Conservation (phyloP, 92 coral and sea anemone genomes). For the Bergia puertoricense region DNA sequence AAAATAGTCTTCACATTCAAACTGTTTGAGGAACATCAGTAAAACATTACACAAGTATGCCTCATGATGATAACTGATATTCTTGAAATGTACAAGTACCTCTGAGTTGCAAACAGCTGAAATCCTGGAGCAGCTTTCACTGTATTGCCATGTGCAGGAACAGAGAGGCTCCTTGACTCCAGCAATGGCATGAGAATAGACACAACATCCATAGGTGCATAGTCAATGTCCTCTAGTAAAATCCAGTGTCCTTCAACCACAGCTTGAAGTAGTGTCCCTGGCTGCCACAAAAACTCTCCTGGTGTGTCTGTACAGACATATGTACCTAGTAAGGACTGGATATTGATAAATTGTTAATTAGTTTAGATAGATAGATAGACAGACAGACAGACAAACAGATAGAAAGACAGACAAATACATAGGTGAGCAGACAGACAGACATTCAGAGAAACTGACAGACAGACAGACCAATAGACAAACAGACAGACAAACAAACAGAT, state of each 20-base stretch:
- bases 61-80: neutral
- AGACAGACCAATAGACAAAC: too few relatives aligned
- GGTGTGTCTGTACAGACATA: constrained; percentile 93
- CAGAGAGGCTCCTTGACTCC: constrained; percentile 82
- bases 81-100: constrained; percentile 49
- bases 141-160: constrained; percentile 93
- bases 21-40: too few relatives aligned
- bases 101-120: constrained; percentile 97
- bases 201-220: constrained; percentile 96
- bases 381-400: too few relatives aligned
- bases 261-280: constrained; percentile 90
- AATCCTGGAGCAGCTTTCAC: constrained; percentile 91
- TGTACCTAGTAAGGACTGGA: constrained; percentile 88
- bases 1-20: too few relatives aligned
- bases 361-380: too few relatives aligned
- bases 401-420: neutral
- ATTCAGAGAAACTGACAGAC: neutral
- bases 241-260: constrained; percentile 92
- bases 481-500: too few relatives aligned
- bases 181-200: constrained; percentile 90
- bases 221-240: constrained; percentile 92
- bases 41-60: neutral
- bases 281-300: constrained; percentile 95
- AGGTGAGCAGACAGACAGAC: neutral
- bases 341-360: neutral